Conservation (phyloP, 2,797 vertebrate species). For the Alectoris magna region DNA sequence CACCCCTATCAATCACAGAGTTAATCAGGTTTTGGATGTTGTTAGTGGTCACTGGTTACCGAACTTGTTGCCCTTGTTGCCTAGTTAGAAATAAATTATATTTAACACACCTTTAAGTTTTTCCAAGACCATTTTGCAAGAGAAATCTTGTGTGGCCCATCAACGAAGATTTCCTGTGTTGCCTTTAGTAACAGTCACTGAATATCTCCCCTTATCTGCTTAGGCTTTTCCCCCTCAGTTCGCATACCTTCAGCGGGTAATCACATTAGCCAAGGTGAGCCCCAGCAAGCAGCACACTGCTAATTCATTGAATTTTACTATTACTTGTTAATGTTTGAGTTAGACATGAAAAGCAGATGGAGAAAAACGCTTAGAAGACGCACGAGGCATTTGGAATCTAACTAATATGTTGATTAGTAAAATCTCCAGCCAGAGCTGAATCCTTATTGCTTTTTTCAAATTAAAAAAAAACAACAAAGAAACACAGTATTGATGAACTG, state of each 20-base stretch:
- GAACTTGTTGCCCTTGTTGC: not conserved
- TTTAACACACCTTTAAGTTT: not conserved
- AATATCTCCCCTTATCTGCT: fast-evolving
- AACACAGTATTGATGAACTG: not conserved
- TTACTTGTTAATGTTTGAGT: not conserved
- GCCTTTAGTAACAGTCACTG: not conserved
- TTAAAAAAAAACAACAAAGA: not conserved
- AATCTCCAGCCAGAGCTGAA: not conserved
- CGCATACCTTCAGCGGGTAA: not conserved
- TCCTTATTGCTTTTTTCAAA: not conserved
- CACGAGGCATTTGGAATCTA: not conserved
- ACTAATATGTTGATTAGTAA: not conserved
- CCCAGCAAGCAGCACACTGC: not conserved
- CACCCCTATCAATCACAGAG: not conserved
- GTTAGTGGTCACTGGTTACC: too few relatives aligned
- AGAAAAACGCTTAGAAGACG: not conserved
- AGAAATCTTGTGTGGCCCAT: not conserved
- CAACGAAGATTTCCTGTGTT: not conserved
- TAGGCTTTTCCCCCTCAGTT: fast-evolving
- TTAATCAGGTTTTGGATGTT: not conserved
- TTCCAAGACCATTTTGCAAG: not conserved
- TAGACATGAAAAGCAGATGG: not conserved
- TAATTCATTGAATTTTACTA: not conserved
- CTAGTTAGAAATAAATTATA: not conserved
- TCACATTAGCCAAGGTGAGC: not conserved